These are phyloP conservation scores for Synergus umbraculus DNA, from an alignment of 2,888 invertebrate genomes.

Conservation along the genomic window DNA sequence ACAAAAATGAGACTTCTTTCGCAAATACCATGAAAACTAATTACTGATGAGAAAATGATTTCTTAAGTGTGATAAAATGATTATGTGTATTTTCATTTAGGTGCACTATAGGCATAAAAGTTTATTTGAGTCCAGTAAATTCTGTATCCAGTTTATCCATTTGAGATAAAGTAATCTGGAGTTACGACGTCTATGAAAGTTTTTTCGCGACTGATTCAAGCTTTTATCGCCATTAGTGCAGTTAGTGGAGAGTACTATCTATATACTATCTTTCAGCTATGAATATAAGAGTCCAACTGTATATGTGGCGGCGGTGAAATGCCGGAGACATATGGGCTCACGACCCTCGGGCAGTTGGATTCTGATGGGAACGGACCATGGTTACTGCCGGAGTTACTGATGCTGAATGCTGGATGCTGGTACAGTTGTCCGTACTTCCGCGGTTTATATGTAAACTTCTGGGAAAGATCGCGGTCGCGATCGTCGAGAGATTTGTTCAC, in stretches of 20 bases:
- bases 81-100: slow-evolving; percentile 14
- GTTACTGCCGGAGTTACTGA: slow-evolving; percentile 20
- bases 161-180: slow-evolving; percentile 33
- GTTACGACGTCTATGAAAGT: slow-evolving; percentile 24
- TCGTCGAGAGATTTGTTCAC: slow-evolving; percentile 55
- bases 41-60: slow-evolving; percentile 3
- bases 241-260: slow-evolving; percentile 2
- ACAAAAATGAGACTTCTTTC: not conserved
- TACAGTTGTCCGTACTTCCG: slow-evolving; percentile 41
- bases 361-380: slow-evolving; percentile 53
- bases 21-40: not conserved
- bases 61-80: not conserved
- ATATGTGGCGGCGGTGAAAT: slow-evolving; percentile 62
- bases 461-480: slow-evolving; percentile 61
- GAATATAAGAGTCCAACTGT: slow-evolving; percentile 45
- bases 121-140: slow-evolving; percentile 24
- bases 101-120: slow-evolving; percentile 9
- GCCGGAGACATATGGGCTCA: slow-evolving; percentile 70
- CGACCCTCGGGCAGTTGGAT: slow-evolving; percentile 61
- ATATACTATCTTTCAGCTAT: slow-evolving; percentile 6
- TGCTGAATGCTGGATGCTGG: slow-evolving; percentile 20
- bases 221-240: slow-evolving; percentile 27
- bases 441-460: slow-evolving; percentile 51
- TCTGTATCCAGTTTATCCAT: slow-evolving; percentile 16
- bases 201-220: slow-evolving; percentile 18